These are phyloP conservation scores for Olivierus martensii DNA, from an alignment of 1,140 invertebrate species.

Conservation along the genomic window DNA sequence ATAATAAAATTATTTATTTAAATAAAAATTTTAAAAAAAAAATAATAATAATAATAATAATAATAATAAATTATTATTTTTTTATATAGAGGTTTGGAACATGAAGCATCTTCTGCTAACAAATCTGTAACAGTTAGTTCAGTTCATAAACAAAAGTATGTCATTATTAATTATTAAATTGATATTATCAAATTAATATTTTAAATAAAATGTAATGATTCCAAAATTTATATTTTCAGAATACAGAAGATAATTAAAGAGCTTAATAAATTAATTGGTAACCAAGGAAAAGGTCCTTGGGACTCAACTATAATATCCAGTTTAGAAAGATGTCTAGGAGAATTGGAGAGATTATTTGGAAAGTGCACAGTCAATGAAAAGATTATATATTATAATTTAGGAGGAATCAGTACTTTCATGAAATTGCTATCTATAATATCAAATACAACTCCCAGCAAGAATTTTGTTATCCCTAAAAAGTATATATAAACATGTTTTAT, in stretches of 20 bases:
- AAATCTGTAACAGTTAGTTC: conserved; percentile 34
- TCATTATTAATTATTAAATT: too few species aligned
- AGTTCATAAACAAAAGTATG: conserved; percentile 40
- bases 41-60: too few species aligned
- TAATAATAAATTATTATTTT: too few species aligned
- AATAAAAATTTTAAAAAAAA: too few species aligned
- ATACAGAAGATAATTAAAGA: conserved; percentile 47
- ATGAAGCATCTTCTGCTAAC: conserved; percentile 29
- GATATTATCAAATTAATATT: too few species aligned
- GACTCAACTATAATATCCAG: conserved; percentile 41
- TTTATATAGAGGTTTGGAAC: conserved; percentile 33
- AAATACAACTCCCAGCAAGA: conserved; percentile 20
- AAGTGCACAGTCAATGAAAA: conserved; percentile 33
- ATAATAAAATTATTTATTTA: too few species aligned
- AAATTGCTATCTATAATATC: conserved; percentile 25
- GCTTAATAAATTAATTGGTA: conserved; percentile 42
- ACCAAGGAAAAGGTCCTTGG: conserved; percentile 43
- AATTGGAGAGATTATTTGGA: conserved; percentile 43
- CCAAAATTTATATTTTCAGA: conserved; percentile 20
- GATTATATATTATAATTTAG: conserved; percentile 36
- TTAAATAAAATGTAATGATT: too few species aligned
- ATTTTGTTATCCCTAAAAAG: conserved; percentile 27
- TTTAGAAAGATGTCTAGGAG: conserved; percentile 45
- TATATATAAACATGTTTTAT: too few species aligned
- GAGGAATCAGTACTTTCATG: conserved; percentile 40